Percentiles rank a stretch among this genome's conserved stretches.
These are phyloP conservation scores for Eptatretus burgeri DNA, from an alignment of 2,113 vertebrate genomes.

Conservation along the genomic window DNA sequence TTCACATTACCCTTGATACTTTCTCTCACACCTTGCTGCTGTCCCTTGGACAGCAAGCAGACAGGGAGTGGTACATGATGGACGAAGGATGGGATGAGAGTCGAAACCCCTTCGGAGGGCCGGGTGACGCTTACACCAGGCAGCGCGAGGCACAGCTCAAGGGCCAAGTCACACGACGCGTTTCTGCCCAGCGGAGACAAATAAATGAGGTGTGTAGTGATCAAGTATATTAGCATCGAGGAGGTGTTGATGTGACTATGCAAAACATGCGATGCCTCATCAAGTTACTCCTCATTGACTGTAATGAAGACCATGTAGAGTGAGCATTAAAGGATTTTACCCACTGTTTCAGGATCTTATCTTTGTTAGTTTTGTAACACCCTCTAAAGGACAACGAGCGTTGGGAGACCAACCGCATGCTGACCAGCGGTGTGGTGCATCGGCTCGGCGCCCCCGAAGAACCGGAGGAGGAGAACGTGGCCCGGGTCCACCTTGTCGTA, in stretches of 20 bases:
- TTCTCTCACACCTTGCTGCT: too few species aligned
- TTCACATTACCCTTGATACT: too few species aligned
- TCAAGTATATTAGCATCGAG: too few species aligned
- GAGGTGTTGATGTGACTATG: too few species aligned
- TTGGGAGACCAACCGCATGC: conserved; percentile 1
- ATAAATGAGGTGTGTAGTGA: not conserved
- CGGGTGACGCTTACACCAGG: not conserved
- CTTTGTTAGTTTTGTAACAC: too few species aligned
- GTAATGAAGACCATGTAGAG: too few species aligned
- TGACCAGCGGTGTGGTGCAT: conserved; percentile 2
- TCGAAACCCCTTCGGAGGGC: not conserved
- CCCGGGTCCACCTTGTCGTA: not conserved
- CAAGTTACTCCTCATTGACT: too few species aligned
- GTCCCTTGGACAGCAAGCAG: not conserved
- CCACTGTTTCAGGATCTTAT: too few species aligned
- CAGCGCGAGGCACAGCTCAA: not conserved
- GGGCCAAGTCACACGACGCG: not conserved
- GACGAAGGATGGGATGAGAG: not conserved
- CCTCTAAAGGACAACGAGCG: conserved; percentile 1
- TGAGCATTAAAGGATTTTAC: too few species aligned
- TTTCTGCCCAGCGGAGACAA: not conserved
- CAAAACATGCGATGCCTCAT: too few species aligned
- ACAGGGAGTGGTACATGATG: not conserved
- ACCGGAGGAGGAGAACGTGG: not conserved
- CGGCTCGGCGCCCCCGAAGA: not conserved